These are phyloP conservation scores for Synergus itoensis DNA, from an alignment of 2,888 invertebrate species.

Conservation along the genomic window DNA sequence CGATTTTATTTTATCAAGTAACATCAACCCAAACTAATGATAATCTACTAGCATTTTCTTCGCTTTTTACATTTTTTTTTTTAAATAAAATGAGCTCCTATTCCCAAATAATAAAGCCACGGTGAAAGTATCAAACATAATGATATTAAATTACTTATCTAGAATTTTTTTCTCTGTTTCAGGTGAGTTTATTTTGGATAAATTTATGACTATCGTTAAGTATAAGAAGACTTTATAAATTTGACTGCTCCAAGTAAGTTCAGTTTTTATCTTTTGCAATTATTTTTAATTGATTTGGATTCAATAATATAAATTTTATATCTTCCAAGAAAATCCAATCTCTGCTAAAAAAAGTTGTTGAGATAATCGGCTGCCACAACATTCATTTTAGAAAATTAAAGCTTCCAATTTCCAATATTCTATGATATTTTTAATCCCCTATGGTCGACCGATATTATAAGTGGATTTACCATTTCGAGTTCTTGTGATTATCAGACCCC, in stretches of 20 bases:
- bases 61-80: no score
- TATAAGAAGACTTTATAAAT: neutral
- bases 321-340: neutral
- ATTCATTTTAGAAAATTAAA: neutral
- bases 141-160: no score
- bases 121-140: no score
- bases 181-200: conserved; percentile 4
- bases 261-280: neutral
- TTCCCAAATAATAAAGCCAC: no score
- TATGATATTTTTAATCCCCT: conserved; percentile 3
- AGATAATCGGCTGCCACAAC: neutral
- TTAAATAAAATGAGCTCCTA: no score
- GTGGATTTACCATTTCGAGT: conserved; percentile 4
- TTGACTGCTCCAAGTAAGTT: neutral
- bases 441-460: neutral
- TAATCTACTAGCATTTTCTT: no score
- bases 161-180: neutral
- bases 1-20: no score
- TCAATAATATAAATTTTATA: neutral
- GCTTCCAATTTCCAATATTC: neutral
- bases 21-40: no score
- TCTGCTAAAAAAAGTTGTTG: neutral
- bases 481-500: conserved; percentile 20
- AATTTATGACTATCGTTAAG: neutral
- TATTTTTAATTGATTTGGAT: neutral